phyloP scores from a whole-genome alignment of 1,140 invertebrate species.

The Cherax destructor region DNA sequence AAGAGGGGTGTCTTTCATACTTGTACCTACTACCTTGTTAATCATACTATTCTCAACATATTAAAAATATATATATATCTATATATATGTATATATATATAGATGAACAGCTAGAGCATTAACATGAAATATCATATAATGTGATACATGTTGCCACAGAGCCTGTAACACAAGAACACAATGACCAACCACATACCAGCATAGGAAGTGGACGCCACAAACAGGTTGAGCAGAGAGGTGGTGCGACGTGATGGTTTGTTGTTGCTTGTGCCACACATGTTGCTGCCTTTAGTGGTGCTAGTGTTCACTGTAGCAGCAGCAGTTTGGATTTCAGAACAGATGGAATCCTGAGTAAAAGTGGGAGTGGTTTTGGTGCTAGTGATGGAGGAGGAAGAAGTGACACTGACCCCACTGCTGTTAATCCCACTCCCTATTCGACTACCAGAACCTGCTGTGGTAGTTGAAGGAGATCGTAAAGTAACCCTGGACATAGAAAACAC shows the following conservation, averaged over 20 bases:
- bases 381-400: slow-evolving; percentile 79
- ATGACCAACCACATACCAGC: slow-evolving; percentile 82
- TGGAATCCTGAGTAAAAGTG: slow-evolving; percentile 59
- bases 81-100: background rate
- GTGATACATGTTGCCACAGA: slow-evolving; percentile 65
- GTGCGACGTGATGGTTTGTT: slow-evolving; percentile 79
- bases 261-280: slow-evolving; percentile 48
- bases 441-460: slow-evolving; percentile 43
- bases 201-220: slow-evolving; percentile 88
- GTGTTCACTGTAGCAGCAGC: slow-evolving; percentile 22
- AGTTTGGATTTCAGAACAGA: slow-evolving; percentile 35
- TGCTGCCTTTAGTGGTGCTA: slow-evolving; percentile 38
- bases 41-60: background rate
- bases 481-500: slow-evolving; percentile 66
- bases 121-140: background rate
- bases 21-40: background rate
- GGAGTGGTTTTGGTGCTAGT: slow-evolving; percentile 73
- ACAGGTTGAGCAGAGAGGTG: slow-evolving; percentile 94
- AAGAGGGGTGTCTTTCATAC: background rate
- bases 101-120: background rate
- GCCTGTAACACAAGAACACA: slow-evolving; percentile 42
- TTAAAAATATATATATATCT: background rate
- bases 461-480: slow-evolving; percentile 40
- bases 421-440: slow-evolving; percentile 32
- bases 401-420: slow-evolving; percentile 41